Evolutionary conservation across 2,888 invertebrate species (phyloP).

Genomic region (Patella depressa): DNA sequence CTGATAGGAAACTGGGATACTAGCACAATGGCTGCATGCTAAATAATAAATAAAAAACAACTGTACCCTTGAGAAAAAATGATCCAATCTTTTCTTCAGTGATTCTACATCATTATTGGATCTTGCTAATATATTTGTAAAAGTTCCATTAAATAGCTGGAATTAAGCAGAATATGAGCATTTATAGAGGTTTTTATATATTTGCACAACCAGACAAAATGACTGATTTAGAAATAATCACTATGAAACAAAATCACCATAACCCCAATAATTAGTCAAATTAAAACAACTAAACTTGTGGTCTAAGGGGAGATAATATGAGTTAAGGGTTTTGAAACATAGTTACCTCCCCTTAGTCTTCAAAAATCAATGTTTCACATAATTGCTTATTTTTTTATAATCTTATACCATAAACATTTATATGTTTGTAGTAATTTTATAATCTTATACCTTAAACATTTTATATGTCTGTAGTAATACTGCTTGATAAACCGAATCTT

Average conservation of each 20-base stretch:
- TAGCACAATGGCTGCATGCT: background rate
- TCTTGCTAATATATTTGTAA: slow-evolving; percentile 77
- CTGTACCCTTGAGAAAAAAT: slow-evolving; percentile 78
- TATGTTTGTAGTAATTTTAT: background rate
- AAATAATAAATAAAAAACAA: background rate
- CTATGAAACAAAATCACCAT: too few species aligned
- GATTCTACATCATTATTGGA: slow-evolving; percentile 71
- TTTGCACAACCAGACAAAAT: too few species aligned
- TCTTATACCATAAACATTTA: background rate
- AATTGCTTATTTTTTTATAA: background rate
- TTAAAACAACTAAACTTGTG: too few species aligned
- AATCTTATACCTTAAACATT: slow-evolving; percentile 77
- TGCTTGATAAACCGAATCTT: slow-evolving; percentile 81
- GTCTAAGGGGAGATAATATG: too few species aligned
- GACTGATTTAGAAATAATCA: too few species aligned
- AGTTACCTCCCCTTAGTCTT: too few species aligned
- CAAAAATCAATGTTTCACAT: too few species aligned
- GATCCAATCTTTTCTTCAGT: slow-evolving; percentile 81
- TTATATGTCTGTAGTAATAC: slow-evolving; percentile 84
- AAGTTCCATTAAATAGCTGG: slow-evolving; percentile 85
- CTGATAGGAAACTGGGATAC: too few species aligned
- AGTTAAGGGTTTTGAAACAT: too few species aligned
- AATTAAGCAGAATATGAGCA: slow-evolving; percentile 26
- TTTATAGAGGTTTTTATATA: too few species aligned
- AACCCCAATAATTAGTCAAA: too few species aligned